Evolutionary conservation across 2,797 vertebrate species (phyloP).

Genomic region (Heliangelus exortis): DNA sequence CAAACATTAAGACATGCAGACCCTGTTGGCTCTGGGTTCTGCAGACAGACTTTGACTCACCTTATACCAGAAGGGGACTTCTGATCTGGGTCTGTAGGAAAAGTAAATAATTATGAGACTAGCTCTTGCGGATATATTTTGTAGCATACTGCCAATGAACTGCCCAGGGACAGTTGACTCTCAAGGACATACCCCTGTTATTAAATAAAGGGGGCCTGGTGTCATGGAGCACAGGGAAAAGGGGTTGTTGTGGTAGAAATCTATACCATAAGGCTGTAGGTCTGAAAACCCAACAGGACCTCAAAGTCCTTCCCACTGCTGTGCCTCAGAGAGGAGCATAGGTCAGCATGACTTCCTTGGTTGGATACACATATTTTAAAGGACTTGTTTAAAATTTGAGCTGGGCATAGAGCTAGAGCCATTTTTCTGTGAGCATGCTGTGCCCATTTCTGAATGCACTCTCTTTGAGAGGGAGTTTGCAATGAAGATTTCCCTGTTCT

Average conservation of each 20-base stretch:
- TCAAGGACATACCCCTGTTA: background rate
- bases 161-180: background rate
- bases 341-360: conserved; percentile 6
- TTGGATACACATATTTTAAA: conserved; percentile 7
- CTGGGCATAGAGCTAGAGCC: background rate
- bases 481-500: conserved; percentile 39
- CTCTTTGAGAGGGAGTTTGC: background rate
- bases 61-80: background rate
- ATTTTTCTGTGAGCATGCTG: background rate
- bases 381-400: conserved; percentile 2
- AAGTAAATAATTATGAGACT: background rate
- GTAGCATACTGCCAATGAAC: background rate
- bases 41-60: background rate
- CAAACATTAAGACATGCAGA: background rate
- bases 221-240: background rate
- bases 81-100: background rate
- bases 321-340: conserved; percentile 21
- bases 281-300: background rate
- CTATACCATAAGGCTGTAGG: background rate
- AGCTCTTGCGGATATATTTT: fast-evolving
- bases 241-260: background rate
- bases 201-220: background rate
- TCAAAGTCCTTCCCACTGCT: conserved; percentile 3
- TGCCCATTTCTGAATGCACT: conserved; percentile 14
- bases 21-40: conserved; percentile 6